Conservation (phyloP, 2,888 invertebrate genomes). For the Drosophila trichaetosa region DNA sequence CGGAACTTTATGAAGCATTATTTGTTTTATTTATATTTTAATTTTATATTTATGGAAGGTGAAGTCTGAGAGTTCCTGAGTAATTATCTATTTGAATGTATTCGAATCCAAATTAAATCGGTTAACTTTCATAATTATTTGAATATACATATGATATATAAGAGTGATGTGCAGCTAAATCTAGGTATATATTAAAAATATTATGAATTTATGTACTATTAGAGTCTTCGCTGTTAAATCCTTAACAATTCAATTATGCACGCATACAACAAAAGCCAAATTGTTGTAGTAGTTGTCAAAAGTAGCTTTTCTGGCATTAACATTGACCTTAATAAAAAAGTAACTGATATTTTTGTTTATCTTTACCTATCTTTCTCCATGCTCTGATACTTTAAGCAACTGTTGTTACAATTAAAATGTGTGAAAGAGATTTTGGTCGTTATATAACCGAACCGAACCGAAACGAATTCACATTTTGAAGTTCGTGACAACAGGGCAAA, state of each 20-base stretch:
- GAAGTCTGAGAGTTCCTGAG: not conserved
- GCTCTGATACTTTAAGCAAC: conserved; percentile 29
- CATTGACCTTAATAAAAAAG: conserved; percentile 79
- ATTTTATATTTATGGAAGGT: conserved; percentile 17
- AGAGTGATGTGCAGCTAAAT: not conserved
- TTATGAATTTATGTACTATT: not conserved
- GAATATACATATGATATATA: not conserved
- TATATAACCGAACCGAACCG: conserved; percentile 55
- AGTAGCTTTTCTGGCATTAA: conserved; percentile 55
- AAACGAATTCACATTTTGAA: conserved; percentile 56
- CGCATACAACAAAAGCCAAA: conserved; percentile 18
- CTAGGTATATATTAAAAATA: not conserved
- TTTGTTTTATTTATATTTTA: conserved; percentile 11
- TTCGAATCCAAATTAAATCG: conserved; percentile 6
- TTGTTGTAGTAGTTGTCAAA: conserved; percentile 19
- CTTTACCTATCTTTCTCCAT: conserved; percentile 16
- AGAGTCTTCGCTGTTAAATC: not conserved
- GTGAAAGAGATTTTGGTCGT: conserved; percentile 54
- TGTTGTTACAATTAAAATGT: conserved; percentile 53
- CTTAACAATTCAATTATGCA: conserved; percentile 8
- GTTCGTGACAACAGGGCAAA: conserved; percentile 53
- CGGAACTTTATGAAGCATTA: conserved; percentile 33
- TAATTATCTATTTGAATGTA: conserved; percentile 23
- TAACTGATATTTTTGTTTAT: conserved; percentile 50
- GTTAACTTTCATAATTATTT: not conserved